A percentile compares a stretch with the other conserved stretches of the same genome.
phyloP scores from a whole-genome alignment of 2,797 vertebrate genomes.

The Gallinago stenura region DNA sequence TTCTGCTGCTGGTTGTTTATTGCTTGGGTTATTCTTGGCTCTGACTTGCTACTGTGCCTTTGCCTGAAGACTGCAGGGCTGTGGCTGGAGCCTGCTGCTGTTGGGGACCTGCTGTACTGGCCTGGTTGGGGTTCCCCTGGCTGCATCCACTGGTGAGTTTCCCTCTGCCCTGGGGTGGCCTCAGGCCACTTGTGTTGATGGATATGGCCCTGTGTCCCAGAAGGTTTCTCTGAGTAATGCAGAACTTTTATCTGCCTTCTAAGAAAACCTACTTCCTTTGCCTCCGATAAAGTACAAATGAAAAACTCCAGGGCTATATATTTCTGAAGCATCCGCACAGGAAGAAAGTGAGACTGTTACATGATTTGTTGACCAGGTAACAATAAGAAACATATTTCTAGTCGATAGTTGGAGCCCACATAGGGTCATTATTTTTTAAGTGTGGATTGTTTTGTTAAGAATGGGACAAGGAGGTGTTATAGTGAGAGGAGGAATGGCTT shows the following conservation, averaged over 20 bases:
- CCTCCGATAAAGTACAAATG: background rate
- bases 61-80: accelerated
- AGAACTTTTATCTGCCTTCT: background rate
- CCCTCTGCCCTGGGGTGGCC: background rate
- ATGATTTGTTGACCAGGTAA: background rate
- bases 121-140: accelerated
- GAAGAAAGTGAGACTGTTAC: background rate
- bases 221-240: background rate
- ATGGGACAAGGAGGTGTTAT: background rate
- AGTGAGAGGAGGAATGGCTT: background rate
- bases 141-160: accelerated
- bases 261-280: background rate
- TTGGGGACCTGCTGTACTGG: too few relatives aligned
- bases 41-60: accelerated
- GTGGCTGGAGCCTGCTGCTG: accelerated
- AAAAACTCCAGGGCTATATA: accelerated
- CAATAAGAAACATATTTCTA: accelerated
- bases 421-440: background rate
- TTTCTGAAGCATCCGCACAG: accelerated
- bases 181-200: background rate
- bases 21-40: background rate
- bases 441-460: background rate
- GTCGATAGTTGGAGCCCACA: accelerated
- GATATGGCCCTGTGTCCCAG: accelerated
- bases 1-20: accelerated